Conservation (phyloP, 2,888 invertebrate genomes). For the Antheraea assamensis region DNA sequence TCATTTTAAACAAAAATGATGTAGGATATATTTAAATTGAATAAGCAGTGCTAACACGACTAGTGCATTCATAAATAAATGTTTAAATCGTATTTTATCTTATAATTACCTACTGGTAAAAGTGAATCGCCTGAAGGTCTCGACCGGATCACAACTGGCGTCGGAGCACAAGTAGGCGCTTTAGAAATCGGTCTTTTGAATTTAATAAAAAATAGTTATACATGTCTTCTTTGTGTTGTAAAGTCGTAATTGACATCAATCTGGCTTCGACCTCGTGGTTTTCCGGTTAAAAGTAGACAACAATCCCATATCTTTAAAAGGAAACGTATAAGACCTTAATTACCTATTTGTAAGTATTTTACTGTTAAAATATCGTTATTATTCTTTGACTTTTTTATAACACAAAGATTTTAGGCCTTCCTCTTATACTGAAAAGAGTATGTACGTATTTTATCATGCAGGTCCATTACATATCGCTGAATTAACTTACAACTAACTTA, state of each 20-base stretch:
- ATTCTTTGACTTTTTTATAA: not conserved
- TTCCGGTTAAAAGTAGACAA: slow-evolving; percentile 39
- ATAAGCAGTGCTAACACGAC: not conserved
- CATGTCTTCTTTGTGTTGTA: slow-evolving; percentile 46
- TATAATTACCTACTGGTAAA: slow-evolving; percentile 64
- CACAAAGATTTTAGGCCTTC: not conserved
- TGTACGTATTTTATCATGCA: not conserved
- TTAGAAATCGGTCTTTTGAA: slow-evolving; percentile 53
- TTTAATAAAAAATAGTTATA: slow-evolving; percentile 35
- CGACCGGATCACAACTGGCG: slow-evolving; percentile 56
- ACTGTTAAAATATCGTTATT: not conserved
- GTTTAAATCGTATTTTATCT: slow-evolving; percentile 38
- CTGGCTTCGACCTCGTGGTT: slow-evolving; percentile 53
- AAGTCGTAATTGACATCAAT: slow-evolving; percentile 57
- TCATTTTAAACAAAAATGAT: not conserved
- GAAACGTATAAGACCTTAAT: not conserved
- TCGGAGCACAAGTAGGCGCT: slow-evolving; percentile 33
- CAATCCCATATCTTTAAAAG: slow-evolving; percentile 1
- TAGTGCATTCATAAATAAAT: not conserved
- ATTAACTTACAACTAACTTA: too few relatives aligned
- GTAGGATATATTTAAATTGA: not conserved
- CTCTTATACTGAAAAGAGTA: not conserved
- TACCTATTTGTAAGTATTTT: slow-evolving; percentile 5
- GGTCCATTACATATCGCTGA: not conserved
- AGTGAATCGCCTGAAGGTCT: slow-evolving; percentile 51